These are phyloP conservation scores for Cyphomyrus plagiostoma DNA, from an alignment of 2,113 vertebrate genomes.

Conservation along the genomic window DNA sequence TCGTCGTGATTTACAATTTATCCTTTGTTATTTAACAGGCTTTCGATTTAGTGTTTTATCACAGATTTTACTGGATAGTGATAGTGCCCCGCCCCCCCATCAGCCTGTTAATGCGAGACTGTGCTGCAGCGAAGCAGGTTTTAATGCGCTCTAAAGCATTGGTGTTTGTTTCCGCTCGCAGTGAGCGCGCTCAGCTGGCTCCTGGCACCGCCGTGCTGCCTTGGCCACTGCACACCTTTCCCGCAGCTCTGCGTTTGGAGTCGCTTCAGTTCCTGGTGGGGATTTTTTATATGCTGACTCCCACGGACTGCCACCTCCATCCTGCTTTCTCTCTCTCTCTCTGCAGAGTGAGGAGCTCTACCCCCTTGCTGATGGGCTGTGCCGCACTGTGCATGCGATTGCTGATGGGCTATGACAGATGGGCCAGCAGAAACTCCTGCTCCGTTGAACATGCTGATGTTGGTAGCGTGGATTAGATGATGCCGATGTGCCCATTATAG, in stretches of 20 bases:
- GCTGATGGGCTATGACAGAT: slow-evolving; percentile 4
- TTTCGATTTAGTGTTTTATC: not conserved
- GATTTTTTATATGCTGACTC: not conserved
- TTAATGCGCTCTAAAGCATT: not conserved
- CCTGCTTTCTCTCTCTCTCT: not conserved
- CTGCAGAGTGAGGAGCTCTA: slow-evolving; percentile 30
- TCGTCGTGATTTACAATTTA: not conserved
- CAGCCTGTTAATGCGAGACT: not conserved
- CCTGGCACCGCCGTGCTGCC: not conserved
- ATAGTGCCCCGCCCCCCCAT: not conserved
- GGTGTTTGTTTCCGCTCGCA: not conserved
- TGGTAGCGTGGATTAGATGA: not conserved
- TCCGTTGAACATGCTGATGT: not conserved
- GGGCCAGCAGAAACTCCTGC: not conserved
- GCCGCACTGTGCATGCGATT: not conserved
- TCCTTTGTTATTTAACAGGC: not conserved
- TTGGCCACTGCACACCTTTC: not conserved
- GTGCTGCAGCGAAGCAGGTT: not conserved
- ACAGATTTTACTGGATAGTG: not conserved
- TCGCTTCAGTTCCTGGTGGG: not conserved
- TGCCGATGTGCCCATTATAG: not conserved
- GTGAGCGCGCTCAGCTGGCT: not conserved
- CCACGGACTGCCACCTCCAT: not conserved
- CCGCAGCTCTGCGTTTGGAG: not conserved
- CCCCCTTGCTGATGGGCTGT: not conserved